Evolutionary conservation across 2,113 vertebrate genomes (phyloP).

Genomic region (Paratilapia polleni): DNA sequence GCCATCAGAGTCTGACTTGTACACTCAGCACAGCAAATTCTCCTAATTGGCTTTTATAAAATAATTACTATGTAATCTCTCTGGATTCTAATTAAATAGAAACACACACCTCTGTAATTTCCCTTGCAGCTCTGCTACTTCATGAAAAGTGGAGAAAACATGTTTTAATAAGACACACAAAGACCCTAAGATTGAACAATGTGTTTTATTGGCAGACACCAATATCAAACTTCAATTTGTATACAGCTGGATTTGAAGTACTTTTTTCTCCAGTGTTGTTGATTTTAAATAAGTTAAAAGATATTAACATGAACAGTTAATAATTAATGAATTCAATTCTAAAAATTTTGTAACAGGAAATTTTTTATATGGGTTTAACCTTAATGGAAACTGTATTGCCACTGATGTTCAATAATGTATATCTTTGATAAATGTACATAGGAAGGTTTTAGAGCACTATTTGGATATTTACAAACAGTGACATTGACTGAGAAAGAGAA

Average conservation of each 20-base stretch:
- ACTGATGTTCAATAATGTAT: slow-evolving; percentile 48
- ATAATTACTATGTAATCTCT: slow-evolving; percentile 35
- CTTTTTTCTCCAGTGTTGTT: neutral
- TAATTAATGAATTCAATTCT: neutral
- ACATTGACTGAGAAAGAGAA: neutral
- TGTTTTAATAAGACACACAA: slow-evolving; percentile 30
- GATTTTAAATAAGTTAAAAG: slow-evolving; percentile 56
- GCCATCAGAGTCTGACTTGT: slow-evolving; percentile 44
- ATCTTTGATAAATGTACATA: slow-evolving; percentile 36
- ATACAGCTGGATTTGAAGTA: slow-evolving; percentile 12
- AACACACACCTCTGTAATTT: neutral
- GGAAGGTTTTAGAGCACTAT: neutral
- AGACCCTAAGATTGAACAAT: slow-evolving; percentile 30
- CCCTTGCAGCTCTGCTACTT: slow-evolving; percentile 1
- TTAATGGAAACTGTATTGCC: neutral
- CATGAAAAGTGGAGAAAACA: neutral
- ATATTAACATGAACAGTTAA: slow-evolving; percentile 2
- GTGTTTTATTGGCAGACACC: slow-evolving; percentile 61
- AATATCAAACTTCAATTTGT: neutral
- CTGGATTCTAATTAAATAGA: slow-evolving; percentile 49
- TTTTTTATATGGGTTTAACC: neutral
- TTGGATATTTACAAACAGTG: slow-evolving; percentile 7
- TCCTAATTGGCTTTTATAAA: slow-evolving; percentile 60
- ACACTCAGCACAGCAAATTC: slow-evolving; percentile 47
- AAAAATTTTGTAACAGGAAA: neutral